These are phyloP conservation scores for Cactoblastis cactorum DNA, from an alignment of 2,888 invertebrate genomes.

Conservation along the genomic window DNA sequence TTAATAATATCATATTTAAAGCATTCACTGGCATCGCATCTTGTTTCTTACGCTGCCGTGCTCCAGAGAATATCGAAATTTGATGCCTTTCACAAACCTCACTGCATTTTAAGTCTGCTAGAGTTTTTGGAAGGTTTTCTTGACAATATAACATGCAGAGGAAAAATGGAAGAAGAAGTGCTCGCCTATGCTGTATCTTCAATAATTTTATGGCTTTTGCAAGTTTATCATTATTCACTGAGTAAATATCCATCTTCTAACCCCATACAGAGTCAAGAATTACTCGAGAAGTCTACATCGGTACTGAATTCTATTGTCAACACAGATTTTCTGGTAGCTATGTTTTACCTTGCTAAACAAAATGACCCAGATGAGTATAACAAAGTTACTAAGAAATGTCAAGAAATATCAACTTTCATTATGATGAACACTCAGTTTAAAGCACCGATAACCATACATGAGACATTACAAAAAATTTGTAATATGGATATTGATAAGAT, in stretches of 20 bases:
- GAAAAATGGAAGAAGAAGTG: slow-evolving; percentile 92
- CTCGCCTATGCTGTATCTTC: slow-evolving; percentile 91
- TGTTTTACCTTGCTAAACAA: slow-evolving; percentile 90
- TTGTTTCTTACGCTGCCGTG: slow-evolving; percentile 95
- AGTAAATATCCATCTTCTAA: slow-evolving; percentile 69
- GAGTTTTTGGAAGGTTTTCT: slow-evolving; percentile 89
- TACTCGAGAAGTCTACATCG: slow-evolving; percentile 84
- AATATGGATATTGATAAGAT: slow-evolving; percentile 82
- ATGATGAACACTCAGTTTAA: slow-evolving; percentile 79
- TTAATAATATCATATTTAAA: too few relatives aligned
- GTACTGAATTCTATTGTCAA: slow-evolving; percentile 83
- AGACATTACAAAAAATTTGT: slow-evolving; percentile 80
- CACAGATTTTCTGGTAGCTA: slow-evolving; percentile 88
- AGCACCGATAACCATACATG: slow-evolving; percentile 78
- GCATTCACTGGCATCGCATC: slow-evolving; percentile 93
- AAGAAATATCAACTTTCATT: slow-evolving; percentile 82
- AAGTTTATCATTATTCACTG: slow-evolving; percentile 81
- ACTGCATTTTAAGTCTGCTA: slow-evolving; percentile 91
- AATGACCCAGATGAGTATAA: slow-evolving; percentile 85
- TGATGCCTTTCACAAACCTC: slow-evolving; percentile 91
- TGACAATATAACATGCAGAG: slow-evolving; percentile 82
- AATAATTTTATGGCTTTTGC: slow-evolving; percentile 88
- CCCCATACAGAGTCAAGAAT: slow-evolving; percentile 76
- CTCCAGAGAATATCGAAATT: slow-evolving; percentile 93
- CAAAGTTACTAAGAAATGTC: slow-evolving; percentile 86